Base-by-base conservation (phyloP, 1,140 invertebrate genomes). In the Drosophila dunni region DNA sequence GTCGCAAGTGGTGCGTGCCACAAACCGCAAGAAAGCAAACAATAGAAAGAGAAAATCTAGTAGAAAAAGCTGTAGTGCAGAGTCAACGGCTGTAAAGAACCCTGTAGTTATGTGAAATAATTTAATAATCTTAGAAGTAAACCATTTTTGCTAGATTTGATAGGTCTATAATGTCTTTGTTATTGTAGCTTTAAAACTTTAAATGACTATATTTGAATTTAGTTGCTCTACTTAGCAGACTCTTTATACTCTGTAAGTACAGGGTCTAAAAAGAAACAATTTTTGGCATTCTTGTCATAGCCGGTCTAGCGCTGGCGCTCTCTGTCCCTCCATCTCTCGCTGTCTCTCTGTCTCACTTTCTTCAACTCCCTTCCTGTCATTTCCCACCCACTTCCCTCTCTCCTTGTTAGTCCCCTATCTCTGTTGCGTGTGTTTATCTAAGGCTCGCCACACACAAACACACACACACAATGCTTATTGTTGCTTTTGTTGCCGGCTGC, bases 351-450 rank as follows among this genome's bases (percentile, higher is more conserved):
- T 10, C 15, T 15, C 8, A 15, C 66, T 29, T 2, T n/a, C 9
- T 34, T 1, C 7, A 4, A 20, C 17, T 24, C 17, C 24, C 24
- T 29, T 29, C 4, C 6, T 29, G 24, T 29, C 3, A 5, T 29
- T 29, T 6, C 1, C 24, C 2, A 5, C 24, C 5, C 24, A 29
- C 24, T 29, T 29, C 24, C 24, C 24, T 24, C 46, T 40, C 11
- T 29, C 24, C 40, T 7, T 10, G 36, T 15, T 11, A 40, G 11
- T 38, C 17, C 10, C 10, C 1, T 45, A 7, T 51, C 11, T 60
- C 36, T 50, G 57, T 34, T 78, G 79, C 63, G 78, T 86, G 82
- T 85, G 82, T 86, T 86, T 86, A 79, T 88, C 76, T 79, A 88
- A 82, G 83, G 70, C 67, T 77, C 60, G 61, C 60, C 78, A 79